Evolutionary conservation across 2,888 invertebrate genomes (phyloP).

Genomic region (Melanophora roralis): DNA sequence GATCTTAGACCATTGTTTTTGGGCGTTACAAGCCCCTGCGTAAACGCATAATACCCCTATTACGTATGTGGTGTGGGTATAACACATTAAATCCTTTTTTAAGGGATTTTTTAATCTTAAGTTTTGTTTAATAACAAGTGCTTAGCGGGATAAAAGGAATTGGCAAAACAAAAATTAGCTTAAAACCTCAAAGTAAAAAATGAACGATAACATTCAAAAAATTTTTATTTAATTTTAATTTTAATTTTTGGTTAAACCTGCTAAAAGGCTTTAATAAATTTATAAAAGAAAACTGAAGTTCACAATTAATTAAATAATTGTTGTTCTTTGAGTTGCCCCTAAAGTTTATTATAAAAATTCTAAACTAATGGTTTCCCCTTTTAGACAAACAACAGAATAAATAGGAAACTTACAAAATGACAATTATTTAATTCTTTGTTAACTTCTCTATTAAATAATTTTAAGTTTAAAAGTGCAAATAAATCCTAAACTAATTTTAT

Average conservation of each 20-base stretch:
- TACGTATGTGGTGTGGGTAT: too few relatives aligned
- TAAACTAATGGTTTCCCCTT: too few relatives aligned
- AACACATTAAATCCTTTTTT: too few relatives aligned
- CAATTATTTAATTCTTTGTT: too few relatives aligned
- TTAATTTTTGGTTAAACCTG: not conserved
- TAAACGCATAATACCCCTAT: too few relatives aligned
- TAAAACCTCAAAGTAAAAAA: not conserved
- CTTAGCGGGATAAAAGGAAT: constrained; percentile 13
- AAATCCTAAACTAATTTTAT: constrained; percentile 75
- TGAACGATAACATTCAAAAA: constrained; percentile 32
- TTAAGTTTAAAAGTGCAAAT: constrained; percentile 67
- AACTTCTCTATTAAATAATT: too few relatives aligned
- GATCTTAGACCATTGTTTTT: too few relatives aligned
- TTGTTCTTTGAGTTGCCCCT: too few relatives aligned
- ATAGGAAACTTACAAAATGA: too few relatives aligned
- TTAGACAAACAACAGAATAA: too few relatives aligned
- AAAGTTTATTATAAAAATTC: too few relatives aligned
- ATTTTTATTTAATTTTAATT: not conserved
- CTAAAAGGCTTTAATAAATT: not conserved
- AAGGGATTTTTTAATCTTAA: not conserved
- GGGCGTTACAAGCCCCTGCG: too few relatives aligned
- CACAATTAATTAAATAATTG: not conserved
- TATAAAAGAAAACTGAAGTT: not conserved
- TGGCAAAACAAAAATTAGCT: not conserved
- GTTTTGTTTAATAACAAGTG: constrained; percentile 2